Conservation (phyloP, 2,797 vertebrate species). For the Dendrocincla tyrannina region DNA sequence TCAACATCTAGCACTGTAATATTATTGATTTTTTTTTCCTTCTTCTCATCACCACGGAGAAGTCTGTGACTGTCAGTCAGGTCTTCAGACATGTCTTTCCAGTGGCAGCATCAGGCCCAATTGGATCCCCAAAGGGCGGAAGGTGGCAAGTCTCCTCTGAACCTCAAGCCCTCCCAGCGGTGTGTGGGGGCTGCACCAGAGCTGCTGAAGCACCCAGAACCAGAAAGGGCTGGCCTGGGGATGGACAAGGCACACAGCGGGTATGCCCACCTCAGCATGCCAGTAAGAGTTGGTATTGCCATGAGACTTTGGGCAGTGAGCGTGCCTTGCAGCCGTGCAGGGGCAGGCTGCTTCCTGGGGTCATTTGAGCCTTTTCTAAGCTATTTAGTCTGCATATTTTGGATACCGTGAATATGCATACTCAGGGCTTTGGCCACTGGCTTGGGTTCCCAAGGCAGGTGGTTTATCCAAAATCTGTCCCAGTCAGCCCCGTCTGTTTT, state of each 20-base stretch:
- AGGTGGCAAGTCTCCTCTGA: background rate
- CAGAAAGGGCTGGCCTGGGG: background rate
- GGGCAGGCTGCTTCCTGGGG: background rate
- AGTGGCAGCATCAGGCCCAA: background rate
- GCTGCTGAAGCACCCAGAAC: background rate
- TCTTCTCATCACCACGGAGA: background rate
- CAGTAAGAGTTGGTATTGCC: rapidly evolving
- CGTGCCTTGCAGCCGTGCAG: rapidly evolving
- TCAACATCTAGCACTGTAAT: background rate
- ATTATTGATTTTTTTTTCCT: background rate
- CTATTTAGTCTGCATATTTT: slow-evolving; percentile 16
- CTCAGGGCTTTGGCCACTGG: background rate
- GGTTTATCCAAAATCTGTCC: rapidly evolving
- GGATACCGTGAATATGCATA: background rate
- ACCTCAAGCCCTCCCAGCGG: background rate
- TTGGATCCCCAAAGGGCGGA: background rate
- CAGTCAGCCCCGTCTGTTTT: background rate
- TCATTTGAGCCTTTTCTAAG: background rate
- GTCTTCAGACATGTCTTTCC: background rate
- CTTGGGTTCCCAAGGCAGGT: background rate
- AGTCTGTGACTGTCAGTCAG: background rate
- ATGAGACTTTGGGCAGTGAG: background rate
- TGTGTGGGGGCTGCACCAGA: background rate
- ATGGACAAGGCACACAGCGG: too few species aligned
- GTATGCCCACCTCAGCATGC: rapidly evolving